Evolutionary conservation across 2,797 vertebrate species (phyloP), one percentile per base, ranked within the genome.

Genomic region (Arnoldichthys spilopterus): DNA sequence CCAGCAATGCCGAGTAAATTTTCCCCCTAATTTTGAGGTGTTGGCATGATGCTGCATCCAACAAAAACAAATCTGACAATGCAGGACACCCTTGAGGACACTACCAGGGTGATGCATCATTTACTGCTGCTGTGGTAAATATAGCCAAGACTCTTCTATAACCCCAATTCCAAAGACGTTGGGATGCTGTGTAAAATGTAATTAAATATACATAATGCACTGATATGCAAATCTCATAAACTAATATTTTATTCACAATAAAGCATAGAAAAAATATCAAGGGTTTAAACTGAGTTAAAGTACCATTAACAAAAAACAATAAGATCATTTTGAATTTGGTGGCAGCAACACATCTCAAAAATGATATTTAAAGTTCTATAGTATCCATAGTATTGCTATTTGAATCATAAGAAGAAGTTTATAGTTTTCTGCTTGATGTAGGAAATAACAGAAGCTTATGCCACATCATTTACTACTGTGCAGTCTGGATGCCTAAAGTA

Each of bases 11-110:
- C 16, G 24, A 58, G 51, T 28, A 28, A 37, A 43, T 68, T 76
- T 53, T 30, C 40, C 24, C 26, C 22, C 18, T 58, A 45, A 68
- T 76, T 68, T 56, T 34, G 32, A 37, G 45, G 15, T 22, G 49
- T 69, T 45, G 30, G 12, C 24, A 12, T 68, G 34, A 32, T 15
- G 53, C 53, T 56, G 4, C 47, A 47, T 24, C n/a, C 9, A 56
- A 73, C 43, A 49, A 61, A 70, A 49, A 56, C 13, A 69, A 58
- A 77, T 49, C 37, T 49, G 54, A 58, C 64, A 70, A n/a, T 4
- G n/a, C 51, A 59, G 20, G 49, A 15, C 6, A 32, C 63, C 37
- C 59, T 16, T 51, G 11, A 69, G 12, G 28, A 53, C 40, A 37
- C 7, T 64, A 22, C 64, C 43, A 67, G 26, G 13, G 58, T 64